Conservation (phyloP, 2,797 vertebrate genomes). For the Argyrosomus regius region DNA sequence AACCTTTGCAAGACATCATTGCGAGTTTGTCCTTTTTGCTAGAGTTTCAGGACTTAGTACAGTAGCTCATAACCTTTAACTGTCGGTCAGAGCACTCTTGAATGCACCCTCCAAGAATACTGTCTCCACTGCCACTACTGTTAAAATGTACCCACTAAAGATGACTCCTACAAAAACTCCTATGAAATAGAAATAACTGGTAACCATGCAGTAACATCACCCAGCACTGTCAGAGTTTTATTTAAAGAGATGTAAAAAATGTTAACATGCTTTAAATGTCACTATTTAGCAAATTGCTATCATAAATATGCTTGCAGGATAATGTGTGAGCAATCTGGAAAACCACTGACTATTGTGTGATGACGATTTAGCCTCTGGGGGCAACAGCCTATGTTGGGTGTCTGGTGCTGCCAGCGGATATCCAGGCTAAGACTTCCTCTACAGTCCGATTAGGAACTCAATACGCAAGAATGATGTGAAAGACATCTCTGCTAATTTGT, state of each 20-base stretch:
- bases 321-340: not conserved
- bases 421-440: no score
- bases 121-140: not conserved
- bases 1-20: not conserved
- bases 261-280: not conserved
- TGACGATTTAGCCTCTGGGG: no score
- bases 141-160: not conserved
- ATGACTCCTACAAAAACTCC: not conserved
- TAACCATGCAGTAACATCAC: not conserved
- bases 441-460: no score
- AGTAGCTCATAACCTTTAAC: not conserved
- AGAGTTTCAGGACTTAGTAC: not conserved
- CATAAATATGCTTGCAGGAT: not conserved
- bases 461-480: no score
- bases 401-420: no score
- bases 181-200: slow-evolving; percentile 2
- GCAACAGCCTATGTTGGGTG: no score
- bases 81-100: not conserved
- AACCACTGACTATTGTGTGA: no score
- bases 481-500: no score
- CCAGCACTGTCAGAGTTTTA: not conserved
- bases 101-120: not conserved
- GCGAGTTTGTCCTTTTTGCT: not conserved
- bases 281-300: not conserved
- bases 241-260: not conserved